Evolutionary conservation across 1,140 invertebrate species (phyloP).

Genomic region (Radopholus similis): DNA sequence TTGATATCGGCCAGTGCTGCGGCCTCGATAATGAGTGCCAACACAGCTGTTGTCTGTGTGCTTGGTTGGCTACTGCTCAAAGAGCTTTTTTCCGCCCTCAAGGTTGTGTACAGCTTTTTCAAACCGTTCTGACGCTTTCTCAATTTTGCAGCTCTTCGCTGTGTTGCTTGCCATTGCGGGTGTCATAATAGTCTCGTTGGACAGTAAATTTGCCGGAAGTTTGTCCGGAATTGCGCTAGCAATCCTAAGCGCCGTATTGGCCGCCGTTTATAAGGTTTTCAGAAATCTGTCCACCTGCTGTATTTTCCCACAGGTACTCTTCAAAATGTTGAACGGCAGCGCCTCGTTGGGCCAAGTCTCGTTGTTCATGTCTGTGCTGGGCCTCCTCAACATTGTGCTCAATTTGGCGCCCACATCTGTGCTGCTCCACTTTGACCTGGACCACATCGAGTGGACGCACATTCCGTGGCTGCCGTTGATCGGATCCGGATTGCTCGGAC

Average conservation of each 20-base stretch:
- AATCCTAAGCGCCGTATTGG: slow-evolving; percentile 45
- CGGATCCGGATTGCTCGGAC: slow-evolving; percentile 37
- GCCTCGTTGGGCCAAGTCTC: slow-evolving; percentile 58
- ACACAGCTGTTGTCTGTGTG: slow-evolving; percentile 56
- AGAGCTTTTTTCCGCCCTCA: slow-evolving; percentile 21
- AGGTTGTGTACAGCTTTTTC: slow-evolving; percentile 20
- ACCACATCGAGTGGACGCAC: slow-evolving; percentile 45
- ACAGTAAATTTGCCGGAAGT: slow-evolving; percentile 42
- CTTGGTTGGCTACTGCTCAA: slow-evolving; percentile 35
- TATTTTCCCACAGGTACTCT: slow-evolving; percentile 38
- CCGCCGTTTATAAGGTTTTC: slow-evolving; percentile 53
- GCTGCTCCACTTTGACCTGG: slow-evolving; percentile 37
- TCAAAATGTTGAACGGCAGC: slow-evolving; percentile 47
- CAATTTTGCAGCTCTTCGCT: slow-evolving; percentile 34
- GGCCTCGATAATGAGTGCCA: slow-evolving; percentile 45
- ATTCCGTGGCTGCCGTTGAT: slow-evolving; percentile 51
- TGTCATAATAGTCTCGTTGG: slow-evolving; percentile 52
- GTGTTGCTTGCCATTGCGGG: slow-evolving; percentile 48
- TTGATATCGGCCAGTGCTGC: slow-evolving; percentile 48
- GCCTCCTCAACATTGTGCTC: slow-evolving; percentile 45
- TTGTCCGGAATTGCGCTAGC: slow-evolving; percentile 42
- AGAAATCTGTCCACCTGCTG: not conserved
- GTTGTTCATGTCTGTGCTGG: slow-evolving; percentile 54
- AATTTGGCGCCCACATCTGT: slow-evolving; percentile 46
- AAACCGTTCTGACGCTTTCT: not conserved